These are phyloP conservation scores for Mugil cephalus DNA, from an alignment of 2,113 vertebrate species.

Conservation along the genomic window DNA sequence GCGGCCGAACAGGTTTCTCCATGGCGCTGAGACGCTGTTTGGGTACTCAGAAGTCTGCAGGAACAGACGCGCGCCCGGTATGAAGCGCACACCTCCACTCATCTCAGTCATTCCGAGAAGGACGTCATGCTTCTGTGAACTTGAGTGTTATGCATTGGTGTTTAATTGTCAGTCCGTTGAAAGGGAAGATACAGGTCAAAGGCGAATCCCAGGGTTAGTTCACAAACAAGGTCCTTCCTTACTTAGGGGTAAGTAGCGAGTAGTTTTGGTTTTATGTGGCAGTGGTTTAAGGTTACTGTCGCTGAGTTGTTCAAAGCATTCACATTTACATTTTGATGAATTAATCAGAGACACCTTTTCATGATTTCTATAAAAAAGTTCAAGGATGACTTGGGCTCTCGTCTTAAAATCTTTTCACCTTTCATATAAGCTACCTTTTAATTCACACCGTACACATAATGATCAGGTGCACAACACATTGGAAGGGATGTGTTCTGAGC, in stretches of 20 bases:
- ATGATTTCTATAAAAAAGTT: no score
- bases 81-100: slow-evolving; percentile 10
- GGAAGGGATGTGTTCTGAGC: background rate
- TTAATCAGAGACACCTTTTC: background rate
- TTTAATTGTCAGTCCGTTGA: background rate
- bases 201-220: background rate
- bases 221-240: background rate
- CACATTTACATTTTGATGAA: background rate
- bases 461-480: background rate
- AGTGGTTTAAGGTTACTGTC: background rate
- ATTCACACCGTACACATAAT: background rate
- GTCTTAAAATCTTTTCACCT: no score
- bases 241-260: background rate
- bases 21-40: slow-evolving; percentile 22
- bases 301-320: background rate
- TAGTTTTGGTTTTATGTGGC: background rate
- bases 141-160: background rate
- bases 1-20: slow-evolving; percentile 57
- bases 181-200: background rate
- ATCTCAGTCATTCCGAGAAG: slow-evolving; percentile 30
- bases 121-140: slow-evolving; percentile 25
- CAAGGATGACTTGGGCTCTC: no score
- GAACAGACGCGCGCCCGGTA: background rate
- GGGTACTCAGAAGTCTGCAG: slow-evolving; percentile 17
- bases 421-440: background rate